phyloP scores from a whole-genome alignment of 2,888 invertebrate genomes.

The Plagiodera versicolora region DNA sequence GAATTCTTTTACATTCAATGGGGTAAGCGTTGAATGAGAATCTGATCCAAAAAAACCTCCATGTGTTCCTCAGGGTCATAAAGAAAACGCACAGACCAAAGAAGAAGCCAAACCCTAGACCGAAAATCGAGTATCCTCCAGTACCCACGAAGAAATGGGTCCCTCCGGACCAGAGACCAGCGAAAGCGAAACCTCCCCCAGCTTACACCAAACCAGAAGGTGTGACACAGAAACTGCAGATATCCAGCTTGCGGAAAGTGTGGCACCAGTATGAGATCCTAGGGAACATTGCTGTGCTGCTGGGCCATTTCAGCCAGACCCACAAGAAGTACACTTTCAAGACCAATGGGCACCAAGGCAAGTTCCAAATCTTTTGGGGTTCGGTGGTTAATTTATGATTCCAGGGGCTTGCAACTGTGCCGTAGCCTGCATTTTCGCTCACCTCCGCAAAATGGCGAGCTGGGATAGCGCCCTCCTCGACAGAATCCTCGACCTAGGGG shows the following conservation, averaged over 20 bases:
- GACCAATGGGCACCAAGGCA: constrained; percentile 50
- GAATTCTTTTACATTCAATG: neutral
- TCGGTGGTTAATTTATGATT: constrained; percentile 17
- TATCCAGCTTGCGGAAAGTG: constrained; percentile 45
- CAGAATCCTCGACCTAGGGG: constrained; percentile 58
- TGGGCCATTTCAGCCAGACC: constrained; percentile 45
- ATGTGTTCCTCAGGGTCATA: constrained; percentile 13
- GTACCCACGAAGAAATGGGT: constrained; percentile 50
- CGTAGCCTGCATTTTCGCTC: constrained; percentile 60
- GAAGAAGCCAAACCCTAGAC: constrained; percentile 33
- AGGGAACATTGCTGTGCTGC: constrained; percentile 41
- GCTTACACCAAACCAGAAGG: constrained; percentile 44
- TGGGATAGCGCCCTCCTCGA: constrained; percentile 65
- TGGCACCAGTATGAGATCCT: constrained; percentile 47
- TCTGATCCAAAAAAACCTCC: too few relatives aligned
- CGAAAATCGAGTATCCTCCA: constrained; percentile 48
- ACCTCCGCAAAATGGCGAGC: constrained; percentile 59
- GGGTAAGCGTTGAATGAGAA: too few relatives aligned
- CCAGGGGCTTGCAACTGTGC: constrained; percentile 60
- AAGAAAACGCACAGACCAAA: constrained; percentile 26
- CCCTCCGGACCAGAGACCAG: constrained; percentile 44
- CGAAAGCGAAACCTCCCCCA: constrained; percentile 36
- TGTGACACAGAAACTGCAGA: constrained; percentile 41
- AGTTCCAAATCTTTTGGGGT: too few relatives aligned
- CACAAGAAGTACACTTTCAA: constrained; percentile 43